Conservation (phyloP, 2,113 vertebrate genomes). For the Pygoscelis adeliae region DNA sequence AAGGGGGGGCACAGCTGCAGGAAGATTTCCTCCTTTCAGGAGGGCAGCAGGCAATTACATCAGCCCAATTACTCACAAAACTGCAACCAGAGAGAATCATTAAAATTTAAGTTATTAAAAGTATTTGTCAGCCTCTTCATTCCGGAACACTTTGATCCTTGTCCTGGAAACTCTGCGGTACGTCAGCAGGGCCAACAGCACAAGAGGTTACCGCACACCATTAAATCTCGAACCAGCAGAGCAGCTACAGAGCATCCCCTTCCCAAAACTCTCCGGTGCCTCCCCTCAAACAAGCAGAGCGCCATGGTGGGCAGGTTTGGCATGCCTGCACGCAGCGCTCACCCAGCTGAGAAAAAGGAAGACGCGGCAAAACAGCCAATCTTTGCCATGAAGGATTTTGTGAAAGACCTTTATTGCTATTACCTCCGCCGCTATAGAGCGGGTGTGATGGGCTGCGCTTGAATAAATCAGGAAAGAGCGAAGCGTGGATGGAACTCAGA, state of each 20-base stretch:
- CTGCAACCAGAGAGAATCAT: neutral
- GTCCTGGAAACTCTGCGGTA: neutral
- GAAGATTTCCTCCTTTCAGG: neutral
- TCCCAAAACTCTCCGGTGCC: neutral
- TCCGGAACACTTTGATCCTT: neutral
- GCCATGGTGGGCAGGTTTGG: rapidly evolving
- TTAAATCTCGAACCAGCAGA: neutral
- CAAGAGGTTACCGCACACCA: rapidly evolving
- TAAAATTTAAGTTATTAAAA: neutral
- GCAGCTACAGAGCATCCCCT: neutral
- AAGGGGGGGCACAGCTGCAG: rapidly evolving
- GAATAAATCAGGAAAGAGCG: neutral
- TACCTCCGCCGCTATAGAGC: rapidly evolving
- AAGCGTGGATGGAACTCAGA: neutral
- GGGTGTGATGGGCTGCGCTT: neutral
- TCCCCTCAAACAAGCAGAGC: neutral
- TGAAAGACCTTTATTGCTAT: neutral
- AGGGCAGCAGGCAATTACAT: neutral
- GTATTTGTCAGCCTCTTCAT: neutral
- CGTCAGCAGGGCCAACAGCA: neutral
- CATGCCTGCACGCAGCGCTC: rapidly evolving
- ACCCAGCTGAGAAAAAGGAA: neutral
- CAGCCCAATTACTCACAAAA: neutral
- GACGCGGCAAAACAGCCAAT: neutral
- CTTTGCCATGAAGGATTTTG: rapidly evolving